Percentiles rank a stretch among this genome's conserved stretches.
Evolutionary conservation across 2,888 invertebrate genomes (phyloP).

Genomic region (Patella caerulea): DNA sequence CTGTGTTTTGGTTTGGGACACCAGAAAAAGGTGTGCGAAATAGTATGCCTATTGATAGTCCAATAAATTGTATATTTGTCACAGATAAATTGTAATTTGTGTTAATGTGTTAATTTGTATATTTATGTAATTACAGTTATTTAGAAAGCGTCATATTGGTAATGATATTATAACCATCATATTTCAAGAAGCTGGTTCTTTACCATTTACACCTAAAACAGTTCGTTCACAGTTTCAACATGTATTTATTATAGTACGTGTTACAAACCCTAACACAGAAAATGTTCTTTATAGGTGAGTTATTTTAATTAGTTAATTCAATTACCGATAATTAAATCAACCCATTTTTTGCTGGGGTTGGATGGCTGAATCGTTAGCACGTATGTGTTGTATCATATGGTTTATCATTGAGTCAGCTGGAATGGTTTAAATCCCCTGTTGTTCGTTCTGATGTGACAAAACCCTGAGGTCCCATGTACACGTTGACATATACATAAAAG

Average conservation of each 20-base stretch:
- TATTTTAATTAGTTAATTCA: not conserved
- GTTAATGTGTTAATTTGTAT: not conserved
- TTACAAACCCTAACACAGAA: conserved; percentile 87
- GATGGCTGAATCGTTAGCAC: too few relatives aligned
- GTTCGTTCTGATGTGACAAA: too few relatives aligned
- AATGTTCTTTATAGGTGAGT: conserved; percentile 87
- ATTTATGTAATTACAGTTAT: conserved; percentile 74
- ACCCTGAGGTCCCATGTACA: too few relatives aligned
- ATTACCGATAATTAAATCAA: not conserved
- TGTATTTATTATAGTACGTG: conserved; percentile 89
- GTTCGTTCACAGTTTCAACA: conserved; percentile 98
- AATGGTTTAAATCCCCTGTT: too few relatives aligned
- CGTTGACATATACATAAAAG: too few relatives aligned
- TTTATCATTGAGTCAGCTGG: too few relatives aligned
- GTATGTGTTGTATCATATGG: too few relatives aligned
- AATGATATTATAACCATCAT: conserved; percentile 98
- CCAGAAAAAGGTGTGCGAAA: too few relatives aligned
- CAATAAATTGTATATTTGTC: too few relatives aligned
- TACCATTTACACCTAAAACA: conserved; percentile 92
- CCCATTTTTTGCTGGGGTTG: too few relatives aligned
- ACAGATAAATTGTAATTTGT: not conserved
- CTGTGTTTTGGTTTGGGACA: too few relatives aligned
- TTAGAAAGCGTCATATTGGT: conserved; percentile 95
- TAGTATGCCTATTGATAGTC: too few relatives aligned
- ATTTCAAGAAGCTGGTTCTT: conserved; percentile 89